Conservation (phyloP, 2,797 vertebrate species). For the Hippoglossus hippoglossus region DNA sequence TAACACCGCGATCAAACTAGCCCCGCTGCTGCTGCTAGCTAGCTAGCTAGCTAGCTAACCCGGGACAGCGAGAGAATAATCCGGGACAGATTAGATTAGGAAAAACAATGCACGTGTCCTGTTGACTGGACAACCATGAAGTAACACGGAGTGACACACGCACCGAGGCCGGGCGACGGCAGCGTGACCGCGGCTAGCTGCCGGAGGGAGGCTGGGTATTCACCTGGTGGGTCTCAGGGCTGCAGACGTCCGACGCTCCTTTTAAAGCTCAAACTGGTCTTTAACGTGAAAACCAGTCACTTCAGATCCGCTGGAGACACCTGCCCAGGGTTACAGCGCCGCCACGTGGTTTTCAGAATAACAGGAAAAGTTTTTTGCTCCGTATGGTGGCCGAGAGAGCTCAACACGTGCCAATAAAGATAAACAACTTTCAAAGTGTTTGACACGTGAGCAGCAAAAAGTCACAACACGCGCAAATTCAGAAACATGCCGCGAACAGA, state of each 20-base stretch:
- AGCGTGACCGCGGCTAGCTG: not conserved
- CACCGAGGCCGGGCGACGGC: not conserved
- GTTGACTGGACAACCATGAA: conserved; percentile 71
- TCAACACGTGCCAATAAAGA: too few relatives aligned
- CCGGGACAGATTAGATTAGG: conserved; percentile 66
- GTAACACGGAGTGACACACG: conserved; percentile 62
- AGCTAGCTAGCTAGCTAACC: conserved; percentile 14
- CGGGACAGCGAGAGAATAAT: conserved; percentile 49
- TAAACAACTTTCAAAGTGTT: too few relatives aligned
- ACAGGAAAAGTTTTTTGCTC: too few relatives aligned
- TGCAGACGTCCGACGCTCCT: conserved; percentile 25
- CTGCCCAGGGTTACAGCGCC: too few relatives aligned
- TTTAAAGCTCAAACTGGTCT: not conserved
- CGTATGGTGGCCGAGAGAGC: too few relatives aligned
- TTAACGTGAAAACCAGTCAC: too few relatives aligned
- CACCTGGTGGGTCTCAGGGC: conserved; percentile 56
- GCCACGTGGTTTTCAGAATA: too few relatives aligned
- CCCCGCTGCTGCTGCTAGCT: not conserved
- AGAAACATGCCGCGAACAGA: too few relatives aligned
- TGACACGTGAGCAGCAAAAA: too few relatives aligned
- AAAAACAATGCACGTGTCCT: conserved; percentile 67
- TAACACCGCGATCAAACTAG: not conserved
- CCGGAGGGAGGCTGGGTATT: conserved; percentile 8
- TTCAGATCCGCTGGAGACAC: too few relatives aligned
- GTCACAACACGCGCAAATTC: too few relatives aligned